These are phyloP conservation scores for Brachionus plicatilis DNA, from an alignment of 1,140 invertebrate genomes.

Conservation along the genomic window DNA sequence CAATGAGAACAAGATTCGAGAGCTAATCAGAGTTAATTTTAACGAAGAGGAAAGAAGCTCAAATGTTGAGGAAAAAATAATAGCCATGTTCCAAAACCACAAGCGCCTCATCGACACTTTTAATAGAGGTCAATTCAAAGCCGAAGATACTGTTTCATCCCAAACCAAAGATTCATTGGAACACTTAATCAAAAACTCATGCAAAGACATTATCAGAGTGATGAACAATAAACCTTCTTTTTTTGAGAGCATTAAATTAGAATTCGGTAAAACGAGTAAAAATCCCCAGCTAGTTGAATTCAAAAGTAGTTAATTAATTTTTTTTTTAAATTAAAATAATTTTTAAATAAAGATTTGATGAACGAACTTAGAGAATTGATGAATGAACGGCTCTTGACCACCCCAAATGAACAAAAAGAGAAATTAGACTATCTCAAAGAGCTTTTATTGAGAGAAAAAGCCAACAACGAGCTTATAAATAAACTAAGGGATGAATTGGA, in stretches of 20 bases:
- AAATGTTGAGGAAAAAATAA: not conserved
- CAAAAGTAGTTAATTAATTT: not conserved
- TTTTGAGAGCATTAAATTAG: constrained; percentile 10
- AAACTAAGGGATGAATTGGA: not conserved
- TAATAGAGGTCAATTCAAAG: constrained; percentile 8
- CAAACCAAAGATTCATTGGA: constrained; percentile 14
- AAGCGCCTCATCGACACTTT: not conserved
- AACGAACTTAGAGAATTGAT: constrained; percentile 20
- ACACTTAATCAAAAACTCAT: constrained; percentile 20
- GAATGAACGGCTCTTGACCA: constrained; percentile 33
- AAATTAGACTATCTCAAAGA: constrained; percentile 38
- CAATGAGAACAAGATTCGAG: not conserved
- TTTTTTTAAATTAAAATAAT: not conserved
- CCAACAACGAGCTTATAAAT: constrained; percentile 8
- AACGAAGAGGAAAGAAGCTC: not conserved
- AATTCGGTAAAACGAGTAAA: not conserved
- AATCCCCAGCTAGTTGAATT: constrained; percentile 11
- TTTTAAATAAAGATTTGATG: constrained; percentile 2
- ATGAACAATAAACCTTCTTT: not conserved
- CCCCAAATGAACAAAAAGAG: constrained; percentile 32
- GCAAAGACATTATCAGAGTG: not conserved
- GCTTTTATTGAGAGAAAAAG: constrained; percentile 15
- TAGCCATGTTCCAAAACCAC: constrained; percentile 23
- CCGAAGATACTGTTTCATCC: not conserved
- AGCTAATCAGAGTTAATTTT: not conserved